A percentile compares a stretch with the other conserved stretches of the same genome.
These are phyloP conservation scores for Saccostrea cuccullata DNA, from an alignment of 1,140 invertebrate genomes.

Conservation along the genomic window DNA sequence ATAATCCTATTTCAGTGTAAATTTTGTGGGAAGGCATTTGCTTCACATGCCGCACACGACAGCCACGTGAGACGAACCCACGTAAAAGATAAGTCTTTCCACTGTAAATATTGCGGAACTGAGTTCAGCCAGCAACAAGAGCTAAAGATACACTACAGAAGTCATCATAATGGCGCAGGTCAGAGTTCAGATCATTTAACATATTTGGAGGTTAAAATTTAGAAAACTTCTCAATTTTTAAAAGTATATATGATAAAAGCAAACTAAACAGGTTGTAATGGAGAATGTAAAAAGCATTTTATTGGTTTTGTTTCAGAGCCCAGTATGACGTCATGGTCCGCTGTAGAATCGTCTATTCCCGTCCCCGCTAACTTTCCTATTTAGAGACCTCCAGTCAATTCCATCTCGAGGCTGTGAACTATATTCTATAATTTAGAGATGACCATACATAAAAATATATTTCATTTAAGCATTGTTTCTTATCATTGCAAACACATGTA, in stretches of 20 bases:
- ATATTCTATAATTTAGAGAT: neutral
- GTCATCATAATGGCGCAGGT: conserved; percentile 45
- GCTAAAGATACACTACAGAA: conserved; percentile 70
- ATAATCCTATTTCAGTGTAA: conserved; percentile 75
- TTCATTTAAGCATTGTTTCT: too few relatives aligned
- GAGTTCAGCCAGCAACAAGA: conserved; percentile 67
- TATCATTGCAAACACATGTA: too few relatives aligned
- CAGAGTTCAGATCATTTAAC: neutral
- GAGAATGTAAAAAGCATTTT: too few relatives aligned
- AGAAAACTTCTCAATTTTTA: too few relatives aligned
- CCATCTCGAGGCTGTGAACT: neutral
- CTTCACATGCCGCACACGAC: conserved; percentile 82
- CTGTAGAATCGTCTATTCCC: neutral
- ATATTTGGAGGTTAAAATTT: neutral
- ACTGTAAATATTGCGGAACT: conserved; percentile 59
- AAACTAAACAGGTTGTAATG: too few relatives aligned
- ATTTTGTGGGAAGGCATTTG: conserved; percentile 79
- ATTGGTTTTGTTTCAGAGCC: neutral
- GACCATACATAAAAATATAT: too few relatives aligned
- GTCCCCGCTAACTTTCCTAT: neutral
- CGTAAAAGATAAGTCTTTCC: conserved; percentile 67
- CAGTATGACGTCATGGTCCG: neutral
- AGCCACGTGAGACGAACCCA: conserved; percentile 81
- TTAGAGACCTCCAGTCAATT: neutral
- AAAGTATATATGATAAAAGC: too few relatives aligned